Conservation (phyloP, 2,888 invertebrate species). For the Diarsia mendica region DNA sequence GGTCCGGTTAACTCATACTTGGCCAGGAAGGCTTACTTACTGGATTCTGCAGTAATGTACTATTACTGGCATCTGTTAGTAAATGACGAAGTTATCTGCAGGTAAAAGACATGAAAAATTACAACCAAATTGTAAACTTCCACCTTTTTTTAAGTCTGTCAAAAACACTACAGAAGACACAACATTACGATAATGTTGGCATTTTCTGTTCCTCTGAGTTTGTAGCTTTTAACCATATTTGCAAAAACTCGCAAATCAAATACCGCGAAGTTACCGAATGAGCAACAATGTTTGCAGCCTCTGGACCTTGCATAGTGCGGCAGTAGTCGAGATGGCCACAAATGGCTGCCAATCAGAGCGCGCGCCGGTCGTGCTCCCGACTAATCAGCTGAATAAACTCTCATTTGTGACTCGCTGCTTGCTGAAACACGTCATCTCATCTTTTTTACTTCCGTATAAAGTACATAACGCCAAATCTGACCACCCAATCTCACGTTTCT, state of each 20-base stretch:
- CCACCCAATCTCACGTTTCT: background rate
- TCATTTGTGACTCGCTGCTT: slow-evolving; percentile 50
- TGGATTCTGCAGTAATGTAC: too few species aligned
- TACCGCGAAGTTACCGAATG: background rate
- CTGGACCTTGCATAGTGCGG: slow-evolving; percentile 66
- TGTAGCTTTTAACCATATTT: background rate
- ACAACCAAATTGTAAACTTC: too few species aligned
- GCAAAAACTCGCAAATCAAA: background rate
- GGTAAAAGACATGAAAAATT: too few species aligned
- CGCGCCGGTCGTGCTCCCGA: slow-evolving; percentile 63
- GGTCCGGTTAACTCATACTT: too few species aligned
- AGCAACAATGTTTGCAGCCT: slow-evolving; percentile 54
- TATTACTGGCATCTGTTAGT: too few species aligned
- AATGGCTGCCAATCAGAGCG: slow-evolving; percentile 74
- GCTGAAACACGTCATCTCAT: slow-evolving; percentile 44
- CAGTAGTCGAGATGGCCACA: slow-evolving; percentile 56
- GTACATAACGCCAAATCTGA: slow-evolving; percentile 24
- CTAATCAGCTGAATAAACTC: slow-evolving; percentile 69
- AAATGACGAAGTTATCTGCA: too few species aligned
- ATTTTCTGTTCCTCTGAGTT: background rate
- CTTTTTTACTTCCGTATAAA: slow-evolving; percentile 17
- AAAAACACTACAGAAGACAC: background rate
- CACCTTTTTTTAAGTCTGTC: too few species aligned
- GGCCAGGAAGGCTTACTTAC: too few species aligned
- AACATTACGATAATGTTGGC: background rate